Percentiles rank a stretch among this genome's conserved stretches.
phyloP scores from a whole-genome alignment of 2,797 vertebrate species.

The Rhodeus uyekii region DNA sequence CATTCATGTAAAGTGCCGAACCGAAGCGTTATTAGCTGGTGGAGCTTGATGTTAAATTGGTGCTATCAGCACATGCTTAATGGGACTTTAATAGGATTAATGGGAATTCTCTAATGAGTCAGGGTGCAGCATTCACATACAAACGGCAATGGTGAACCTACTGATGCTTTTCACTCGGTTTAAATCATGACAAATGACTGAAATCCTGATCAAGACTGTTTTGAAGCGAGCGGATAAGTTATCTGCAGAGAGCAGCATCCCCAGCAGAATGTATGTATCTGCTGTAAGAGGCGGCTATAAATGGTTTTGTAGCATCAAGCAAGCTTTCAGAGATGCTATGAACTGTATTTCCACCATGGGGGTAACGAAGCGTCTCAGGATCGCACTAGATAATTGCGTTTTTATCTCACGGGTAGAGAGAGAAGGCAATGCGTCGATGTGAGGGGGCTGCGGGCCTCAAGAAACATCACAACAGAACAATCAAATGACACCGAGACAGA shows the following conservation, averaged over 20 bases:
- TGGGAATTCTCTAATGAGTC: constrained; percentile 74
- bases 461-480: constrained; percentile 33
- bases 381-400: constrained; percentile 38
- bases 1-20: constrained; percentile 61
- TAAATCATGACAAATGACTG: constrained; percentile 28
- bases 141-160: constrained; percentile 51
- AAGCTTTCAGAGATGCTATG: constrained; percentile 30
- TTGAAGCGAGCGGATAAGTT: background rate
- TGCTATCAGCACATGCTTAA: constrained; percentile 79
- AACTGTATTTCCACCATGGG: constrained; percentile 41
- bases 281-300: constrained; percentile 2
- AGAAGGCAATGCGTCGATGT: constrained; percentile 2
- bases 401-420: constrained; percentile 37
- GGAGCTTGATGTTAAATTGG: constrained; percentile 72
- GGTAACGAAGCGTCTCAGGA: constrained; percentile 28
- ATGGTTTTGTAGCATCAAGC: constrained; percentile 17
- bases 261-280: background rate
- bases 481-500: constrained; percentile 20
- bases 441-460: constrained; percentile 11
- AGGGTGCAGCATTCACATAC: constrained; percentile 53
- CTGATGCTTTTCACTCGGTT: constrained; percentile 48
- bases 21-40: constrained; percentile 69
- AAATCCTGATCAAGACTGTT: background rate
- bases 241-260: background rate
- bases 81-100: constrained; percentile 79